A percentile compares a stretch with the other conserved stretches of the same genome.
Conservation (phyloP, 2,797 vertebrate species). For the Xerus rutilus region DNA sequence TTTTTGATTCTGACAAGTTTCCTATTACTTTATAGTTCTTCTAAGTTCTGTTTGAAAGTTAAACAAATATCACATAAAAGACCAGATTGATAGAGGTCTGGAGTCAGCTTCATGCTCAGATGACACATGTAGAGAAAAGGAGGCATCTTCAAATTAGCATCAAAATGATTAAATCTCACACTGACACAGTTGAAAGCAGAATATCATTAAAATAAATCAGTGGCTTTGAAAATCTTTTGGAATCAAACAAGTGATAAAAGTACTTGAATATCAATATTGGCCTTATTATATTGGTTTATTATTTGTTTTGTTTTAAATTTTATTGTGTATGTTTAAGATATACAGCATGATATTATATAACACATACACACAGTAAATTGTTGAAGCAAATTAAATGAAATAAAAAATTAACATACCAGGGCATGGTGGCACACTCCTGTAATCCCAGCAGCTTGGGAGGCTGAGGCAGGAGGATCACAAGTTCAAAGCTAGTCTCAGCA, state of each 20-base stretch:
- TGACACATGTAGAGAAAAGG: background rate
- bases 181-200: background rate
- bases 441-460: no score
- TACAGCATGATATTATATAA: background rate
- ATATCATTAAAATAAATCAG: background rate
- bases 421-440: no score
- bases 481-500: no score
- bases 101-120: background rate
- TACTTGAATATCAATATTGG: background rate
- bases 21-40: background rate
- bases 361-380: background rate
- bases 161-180: background rate
- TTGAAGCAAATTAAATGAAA: background rate
- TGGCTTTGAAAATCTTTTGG: background rate
- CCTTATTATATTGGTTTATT: background rate
- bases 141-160: background rate
- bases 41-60: background rate
- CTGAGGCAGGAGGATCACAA: no score
- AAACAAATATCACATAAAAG: background rate
- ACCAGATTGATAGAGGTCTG: background rate
- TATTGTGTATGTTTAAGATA: background rate
- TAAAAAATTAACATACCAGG: background rate
- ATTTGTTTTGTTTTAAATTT: background rate
- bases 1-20: background rate
- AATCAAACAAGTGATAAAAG: background rate